Percentiles rank a stretch among this genome's conserved stretches.
Conservation (phyloP, 2,113 vertebrate genomes). For the Suricata suricatta region DNA sequence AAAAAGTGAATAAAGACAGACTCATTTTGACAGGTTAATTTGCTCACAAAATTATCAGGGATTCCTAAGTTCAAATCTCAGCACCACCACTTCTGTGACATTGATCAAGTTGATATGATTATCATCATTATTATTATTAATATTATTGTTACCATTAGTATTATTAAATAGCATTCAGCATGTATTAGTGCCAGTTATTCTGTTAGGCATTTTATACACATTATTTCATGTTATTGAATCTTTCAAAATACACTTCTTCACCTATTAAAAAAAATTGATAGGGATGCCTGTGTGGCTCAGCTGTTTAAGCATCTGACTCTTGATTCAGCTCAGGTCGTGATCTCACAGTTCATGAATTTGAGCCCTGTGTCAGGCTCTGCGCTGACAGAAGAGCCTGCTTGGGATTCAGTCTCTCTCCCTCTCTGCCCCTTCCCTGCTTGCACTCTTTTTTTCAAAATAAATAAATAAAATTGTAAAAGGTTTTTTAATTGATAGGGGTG, state of each 20-base stretch:
- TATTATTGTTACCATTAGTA: neutral
- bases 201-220: neutral
- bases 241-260: neutral
- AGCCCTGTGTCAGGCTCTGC: too few species aligned
- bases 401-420: too few species aligned
- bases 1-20: neutral
- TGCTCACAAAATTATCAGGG: neutral
- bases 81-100: neutral
- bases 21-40: neutral
- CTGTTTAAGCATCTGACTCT: too few species aligned
- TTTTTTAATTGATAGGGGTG: too few species aligned
- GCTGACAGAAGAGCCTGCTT: too few species aligned
- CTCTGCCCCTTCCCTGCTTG: too few species aligned
- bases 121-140: neutral
- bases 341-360: too few species aligned
- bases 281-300: too few species aligned
- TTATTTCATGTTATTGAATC: neutral
- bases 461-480: too few species aligned
- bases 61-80: neutral
- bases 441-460: too few species aligned
- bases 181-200: neutral
- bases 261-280: neutral
- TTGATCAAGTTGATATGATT: neutral
- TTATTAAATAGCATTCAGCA: neutral
- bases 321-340: too few species aligned